phyloP scores from a whole-genome alignment of 2,797 vertebrate species.

The Taeniopygia guttata region DNA sequence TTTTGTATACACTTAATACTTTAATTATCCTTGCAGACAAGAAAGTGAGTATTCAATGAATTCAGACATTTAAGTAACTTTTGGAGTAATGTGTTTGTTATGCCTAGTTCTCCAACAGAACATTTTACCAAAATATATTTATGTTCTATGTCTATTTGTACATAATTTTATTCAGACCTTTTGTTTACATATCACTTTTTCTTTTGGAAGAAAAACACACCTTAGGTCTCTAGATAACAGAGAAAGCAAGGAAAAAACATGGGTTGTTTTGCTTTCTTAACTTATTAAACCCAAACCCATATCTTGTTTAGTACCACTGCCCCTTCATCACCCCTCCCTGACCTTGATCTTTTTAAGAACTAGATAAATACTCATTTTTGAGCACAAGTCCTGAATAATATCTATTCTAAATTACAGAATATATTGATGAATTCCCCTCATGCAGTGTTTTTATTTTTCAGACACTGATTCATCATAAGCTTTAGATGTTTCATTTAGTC shows the following conservation, averaged over 20 bases:
- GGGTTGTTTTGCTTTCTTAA: neutral
- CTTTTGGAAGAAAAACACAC: neutral
- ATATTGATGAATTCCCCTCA: neutral
- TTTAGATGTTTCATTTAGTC: neutral
- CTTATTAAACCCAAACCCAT: neutral
- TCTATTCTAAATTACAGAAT: neutral
- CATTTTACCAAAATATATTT: neutral
- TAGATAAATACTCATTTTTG: neutral
- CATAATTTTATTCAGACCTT: neutral
- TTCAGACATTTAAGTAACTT: neutral
- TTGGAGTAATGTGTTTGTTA: neutral
- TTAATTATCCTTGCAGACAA: neutral
- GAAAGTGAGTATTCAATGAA: neutral
- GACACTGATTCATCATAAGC: neutral
- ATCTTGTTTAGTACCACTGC: rapidly evolving
- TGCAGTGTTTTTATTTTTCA: neutral
- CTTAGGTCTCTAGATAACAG: neutral
- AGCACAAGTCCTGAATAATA: neutral
- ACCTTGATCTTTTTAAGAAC: neutral
- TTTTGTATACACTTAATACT: neutral
- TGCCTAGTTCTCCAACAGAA: neutral
- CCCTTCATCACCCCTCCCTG: neutral
- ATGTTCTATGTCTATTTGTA: neutral
- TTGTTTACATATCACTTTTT: neutral
- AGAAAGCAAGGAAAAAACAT: neutral